These are phyloP conservation scores for Uropetala carovei DNA, from an alignment of 2,888 invertebrate species.

Conservation along the genomic window DNA sequence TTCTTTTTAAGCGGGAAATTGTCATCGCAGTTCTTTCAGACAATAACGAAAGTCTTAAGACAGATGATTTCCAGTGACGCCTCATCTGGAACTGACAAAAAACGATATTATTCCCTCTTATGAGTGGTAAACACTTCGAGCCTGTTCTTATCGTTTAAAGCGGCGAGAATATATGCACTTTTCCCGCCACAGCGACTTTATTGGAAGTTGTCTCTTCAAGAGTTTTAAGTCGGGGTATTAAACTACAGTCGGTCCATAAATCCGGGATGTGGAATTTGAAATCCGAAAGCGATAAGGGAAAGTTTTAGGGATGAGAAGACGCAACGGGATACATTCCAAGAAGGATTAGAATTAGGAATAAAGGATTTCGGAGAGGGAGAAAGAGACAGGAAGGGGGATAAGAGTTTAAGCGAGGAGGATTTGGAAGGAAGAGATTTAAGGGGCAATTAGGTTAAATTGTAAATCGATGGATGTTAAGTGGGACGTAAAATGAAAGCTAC, in stretches of 20 bases:
- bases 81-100: too few relatives aligned
- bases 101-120: too few relatives aligned
- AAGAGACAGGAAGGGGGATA: not conserved
- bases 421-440: not conserved
- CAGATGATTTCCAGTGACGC: too few relatives aligned
- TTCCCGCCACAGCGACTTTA: not conserved
- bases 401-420: not conserved
- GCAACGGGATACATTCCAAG: constrained; percentile 12
- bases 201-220: not conserved
- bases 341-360: constrained; percentile 42
- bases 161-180: not conserved
- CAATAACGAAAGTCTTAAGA: too few relatives aligned
- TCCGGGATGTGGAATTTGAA: constrained; percentile 11
- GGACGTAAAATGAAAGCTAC: not conserved
- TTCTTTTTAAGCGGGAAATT: too few relatives aligned
- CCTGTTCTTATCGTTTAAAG: too few relatives aligned
- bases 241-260: not conserved
- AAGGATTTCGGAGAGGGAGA: constrained; percentile 20
- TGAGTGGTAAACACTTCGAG: too few relatives aligned
- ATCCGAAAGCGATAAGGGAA: constrained; percentile 40
- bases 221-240: not conserved
- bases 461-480: not conserved
- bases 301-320: constrained; percentile 28
- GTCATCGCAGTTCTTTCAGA: too few relatives aligned
- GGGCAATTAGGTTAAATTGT: not conserved